phyloP scores from a whole-genome alignment of 2,797 vertebrate genomes.

The Enteromius radiatus region DNA sequence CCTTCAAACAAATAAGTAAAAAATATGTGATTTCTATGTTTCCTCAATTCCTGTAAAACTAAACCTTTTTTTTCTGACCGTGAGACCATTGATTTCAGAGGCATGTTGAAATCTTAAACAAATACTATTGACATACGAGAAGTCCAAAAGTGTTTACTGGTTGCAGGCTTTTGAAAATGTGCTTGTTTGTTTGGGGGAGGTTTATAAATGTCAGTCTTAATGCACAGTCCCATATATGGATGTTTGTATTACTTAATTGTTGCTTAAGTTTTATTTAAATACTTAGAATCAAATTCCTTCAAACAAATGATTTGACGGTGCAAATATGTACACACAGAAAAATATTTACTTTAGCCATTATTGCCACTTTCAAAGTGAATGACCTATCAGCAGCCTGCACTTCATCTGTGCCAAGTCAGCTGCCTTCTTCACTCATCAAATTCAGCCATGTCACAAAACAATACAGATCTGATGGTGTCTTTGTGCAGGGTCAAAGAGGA shows the following conservation, averaged over 20 bases:
- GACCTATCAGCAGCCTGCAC: slow-evolving; percentile 47
- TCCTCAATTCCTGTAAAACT: neutral
- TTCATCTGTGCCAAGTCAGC: slow-evolving; percentile 70
- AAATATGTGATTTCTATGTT: neutral
- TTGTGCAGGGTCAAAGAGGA: slow-evolving; percentile 42
- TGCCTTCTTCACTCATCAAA: slow-evolving; percentile 35
- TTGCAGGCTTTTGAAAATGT: neutral
- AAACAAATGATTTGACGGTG: neutral
- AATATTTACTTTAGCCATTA: neutral
- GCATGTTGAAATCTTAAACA: slow-evolving; percentile 22
- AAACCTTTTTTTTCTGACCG: neutral
- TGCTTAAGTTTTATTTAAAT: neutral
- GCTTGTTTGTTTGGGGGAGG: neutral
- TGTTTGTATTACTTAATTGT: slow-evolving; percentile 1
- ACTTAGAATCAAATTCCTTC: neutral
- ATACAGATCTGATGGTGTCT: slow-evolving; percentile 33
- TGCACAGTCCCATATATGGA: neutral
- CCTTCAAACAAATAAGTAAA: neutral
- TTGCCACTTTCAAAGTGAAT: slow-evolving; percentile 19
- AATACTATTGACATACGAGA: slow-evolving; percentile 8
- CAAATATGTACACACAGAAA: neutral
- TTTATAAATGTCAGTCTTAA: slow-evolving; percentile 12
- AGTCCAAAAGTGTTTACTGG: slow-evolving; percentile 18
- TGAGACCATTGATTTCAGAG: neutral
- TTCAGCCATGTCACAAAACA: slow-evolving; percentile 39